Base-by-base conservation (phyloP, 2,797 vertebrate genomes). In the Halcyon chelicuti region DNA sequence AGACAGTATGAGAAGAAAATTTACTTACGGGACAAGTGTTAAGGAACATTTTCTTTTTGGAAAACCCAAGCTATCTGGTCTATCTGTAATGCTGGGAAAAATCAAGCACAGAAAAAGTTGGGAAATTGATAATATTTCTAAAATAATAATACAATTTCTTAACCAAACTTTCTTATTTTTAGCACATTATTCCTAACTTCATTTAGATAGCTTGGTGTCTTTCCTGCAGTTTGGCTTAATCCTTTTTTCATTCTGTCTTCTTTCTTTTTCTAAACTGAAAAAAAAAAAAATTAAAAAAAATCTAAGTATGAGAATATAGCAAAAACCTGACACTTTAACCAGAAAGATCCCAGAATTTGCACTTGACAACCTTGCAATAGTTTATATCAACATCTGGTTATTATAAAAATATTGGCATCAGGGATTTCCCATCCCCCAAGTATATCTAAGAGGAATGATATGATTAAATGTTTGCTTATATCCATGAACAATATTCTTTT, bases 321-420 rank as follows among this genome's bases (percentile, higher is more conserved):
- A 68, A 63, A 66, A 55, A 7, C 8, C 2, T 5, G 47, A 35
- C 6, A 19, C 4, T 46, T 72, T 39, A 63, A 66, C 9, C 8
- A 81, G 51, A 75, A 95, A 58, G 2, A 35, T 57, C 18, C 3
- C 7, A 55, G 62, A 90, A 57, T 73, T 82, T 68, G 3, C 3
- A 35, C 6, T 76, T 60, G 55, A n/a, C 15, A 63, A 29, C 12
- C 9, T n/a, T 63, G 6, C 22, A 71, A 76, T 42, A 82, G 2
- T 18, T 74, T 61, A 28, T 54, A 55, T 61, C 47, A 97, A 75
- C 26, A 89, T 82, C 16, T 90, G 15, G 10, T 80, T 93, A 70
- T 60, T 80, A 62, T n/a, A 31, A 81, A 62, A 90, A 92, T 80
- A n/a, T 52, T 92, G 16, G 8, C 25, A 19, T 78, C 1, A 3